A percentile compares a stretch with the other conserved stretches of the same genome.
Evolutionary conservation across 1,140 invertebrate species (phyloP).

Genomic region (Drosophila insularis): DNA sequence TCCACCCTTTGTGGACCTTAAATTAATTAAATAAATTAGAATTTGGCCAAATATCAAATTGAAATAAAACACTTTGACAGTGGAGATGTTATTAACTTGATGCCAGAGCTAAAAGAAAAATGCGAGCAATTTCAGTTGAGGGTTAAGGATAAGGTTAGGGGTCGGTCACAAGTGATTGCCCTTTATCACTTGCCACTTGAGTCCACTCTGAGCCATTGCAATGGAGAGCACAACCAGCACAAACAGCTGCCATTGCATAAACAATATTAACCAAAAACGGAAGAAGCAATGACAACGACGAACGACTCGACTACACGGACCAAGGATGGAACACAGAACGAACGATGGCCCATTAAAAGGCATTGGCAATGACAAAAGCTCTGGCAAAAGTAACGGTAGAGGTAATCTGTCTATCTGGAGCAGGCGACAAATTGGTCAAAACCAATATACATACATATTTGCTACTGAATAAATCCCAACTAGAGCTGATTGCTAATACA

Average conservation of each 20-base stretch:
- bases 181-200: conserved; percentile 67
- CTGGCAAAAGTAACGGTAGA: conserved; percentile 4
- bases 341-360: conserved; percentile 28
- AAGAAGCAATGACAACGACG: conserved; percentile 19
- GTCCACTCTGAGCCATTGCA: conserved; percentile 23
- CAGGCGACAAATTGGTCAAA: conserved; percentile 25
- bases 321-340: background rate
- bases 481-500: too few relatives aligned
- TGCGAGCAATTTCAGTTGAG: background rate
- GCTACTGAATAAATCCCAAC: too few relatives aligned
- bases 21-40: conserved; percentile 77
- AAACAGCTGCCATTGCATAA: conserved; percentile 28
- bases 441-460: background rate
- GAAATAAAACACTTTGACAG: conserved; percentile 60
- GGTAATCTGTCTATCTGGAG: conserved; percentile 5
- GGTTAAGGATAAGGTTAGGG: conserved; percentile 35
- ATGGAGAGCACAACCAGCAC: background rate
- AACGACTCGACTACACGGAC: background rate
- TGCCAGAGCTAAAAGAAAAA: background rate
- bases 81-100: conserved; percentile 61
- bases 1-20: conserved; percentile 28
- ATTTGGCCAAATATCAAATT: conserved; percentile 58
- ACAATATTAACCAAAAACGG: conserved; percentile 12
- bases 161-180: conserved; percentile 68
- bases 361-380: conserved; percentile 17